Conservation (phyloP, 2,888 invertebrate genomes). For the Tineola bisselliella region DNA sequence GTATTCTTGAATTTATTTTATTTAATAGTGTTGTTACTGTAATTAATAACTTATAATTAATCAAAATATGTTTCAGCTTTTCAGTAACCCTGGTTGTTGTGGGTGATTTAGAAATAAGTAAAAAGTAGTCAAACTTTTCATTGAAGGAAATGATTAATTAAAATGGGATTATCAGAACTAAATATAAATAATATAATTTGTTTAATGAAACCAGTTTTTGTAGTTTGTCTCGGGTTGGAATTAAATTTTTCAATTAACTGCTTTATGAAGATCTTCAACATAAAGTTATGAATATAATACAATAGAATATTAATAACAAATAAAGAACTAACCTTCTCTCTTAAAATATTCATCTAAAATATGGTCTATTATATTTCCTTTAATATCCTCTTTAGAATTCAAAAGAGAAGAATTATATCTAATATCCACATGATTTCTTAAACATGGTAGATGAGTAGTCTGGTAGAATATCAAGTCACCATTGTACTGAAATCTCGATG, state of each 20-base stretch:
- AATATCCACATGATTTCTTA: conserved; percentile 53
- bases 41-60: conserved; percentile 25
- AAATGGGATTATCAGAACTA: too few relatives aligned
- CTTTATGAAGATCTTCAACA: too few relatives aligned
- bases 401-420: conserved; percentile 68
- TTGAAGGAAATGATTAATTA: not conserved
- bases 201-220: too few relatives aligned
- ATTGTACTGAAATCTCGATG: conserved; percentile 43
- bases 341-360: conserved; percentile 66
- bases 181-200: too few relatives aligned
- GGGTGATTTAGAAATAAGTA: too few relatives aligned
- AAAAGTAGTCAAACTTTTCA: too few relatives aligned
- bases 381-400: conserved; percentile 31
- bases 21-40: conserved; percentile 63
- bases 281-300: too few relatives aligned
- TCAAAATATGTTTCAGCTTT: conserved; percentile 14
- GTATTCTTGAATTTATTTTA: conserved; percentile 47
- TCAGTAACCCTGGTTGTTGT: too few relatives aligned
- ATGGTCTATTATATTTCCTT: conserved; percentile 56
- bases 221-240: too few relatives aligned
- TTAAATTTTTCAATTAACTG: too few relatives aligned
- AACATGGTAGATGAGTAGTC: conserved; percentile 53
- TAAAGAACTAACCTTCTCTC: conserved; percentile 62
- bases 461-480: conserved; percentile 62
- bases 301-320: too few relatives aligned